phyloP scores from a whole-genome alignment of 2,113 vertebrate species.

The Pyxicephalus adspersus region DNA sequence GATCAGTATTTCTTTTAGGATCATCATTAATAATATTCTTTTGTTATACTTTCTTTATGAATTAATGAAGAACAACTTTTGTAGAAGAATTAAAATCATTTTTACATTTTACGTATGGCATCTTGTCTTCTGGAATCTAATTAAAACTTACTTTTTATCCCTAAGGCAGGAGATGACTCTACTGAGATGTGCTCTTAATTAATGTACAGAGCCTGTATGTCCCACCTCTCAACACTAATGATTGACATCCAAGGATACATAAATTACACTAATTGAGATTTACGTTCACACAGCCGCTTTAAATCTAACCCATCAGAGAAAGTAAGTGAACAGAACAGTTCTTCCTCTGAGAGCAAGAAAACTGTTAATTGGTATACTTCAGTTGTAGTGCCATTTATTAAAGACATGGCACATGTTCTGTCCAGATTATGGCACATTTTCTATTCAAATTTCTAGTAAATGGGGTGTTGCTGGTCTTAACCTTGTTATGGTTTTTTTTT shows the following conservation, averaged over 20 bases:
- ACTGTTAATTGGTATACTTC: slow-evolving; percentile 52
- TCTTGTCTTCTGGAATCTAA: slow-evolving; percentile 70
- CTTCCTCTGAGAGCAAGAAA: slow-evolving; percentile 38
- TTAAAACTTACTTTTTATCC: slow-evolving; percentile 79
- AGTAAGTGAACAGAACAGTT: slow-evolving; percentile 72
- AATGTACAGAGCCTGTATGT: slow-evolving; percentile 75
- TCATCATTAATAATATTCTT: slow-evolving; percentile 58
- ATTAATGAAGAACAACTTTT: slow-evolving; percentile 60
- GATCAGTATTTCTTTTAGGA: slow-evolving; percentile 37
- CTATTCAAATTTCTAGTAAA: slow-evolving; percentile 13
- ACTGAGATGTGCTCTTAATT: slow-evolving; percentile 81
- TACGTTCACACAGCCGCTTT: slow-evolving; percentile 63
- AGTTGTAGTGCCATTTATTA: slow-evolving; percentile 10
- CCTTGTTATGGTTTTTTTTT: background rate
- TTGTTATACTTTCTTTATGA: slow-evolving; percentile 59
- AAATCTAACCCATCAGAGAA: slow-evolving; percentile 75
- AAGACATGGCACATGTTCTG: background rate
- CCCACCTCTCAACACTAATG: slow-evolving; percentile 78
- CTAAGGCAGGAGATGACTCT: slow-evolving; percentile 78
- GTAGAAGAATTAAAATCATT: slow-evolving; percentile 43
- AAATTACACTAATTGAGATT: slow-evolving; percentile 79
- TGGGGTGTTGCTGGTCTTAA: background rate
- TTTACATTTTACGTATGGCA: slow-evolving; percentile 70
- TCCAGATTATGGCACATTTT: background rate
- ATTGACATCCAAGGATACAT: slow-evolving; percentile 79